Conservation (phyloP, 2,888 invertebrate genomes). For the Eristalinus sepulchralis region DNA sequence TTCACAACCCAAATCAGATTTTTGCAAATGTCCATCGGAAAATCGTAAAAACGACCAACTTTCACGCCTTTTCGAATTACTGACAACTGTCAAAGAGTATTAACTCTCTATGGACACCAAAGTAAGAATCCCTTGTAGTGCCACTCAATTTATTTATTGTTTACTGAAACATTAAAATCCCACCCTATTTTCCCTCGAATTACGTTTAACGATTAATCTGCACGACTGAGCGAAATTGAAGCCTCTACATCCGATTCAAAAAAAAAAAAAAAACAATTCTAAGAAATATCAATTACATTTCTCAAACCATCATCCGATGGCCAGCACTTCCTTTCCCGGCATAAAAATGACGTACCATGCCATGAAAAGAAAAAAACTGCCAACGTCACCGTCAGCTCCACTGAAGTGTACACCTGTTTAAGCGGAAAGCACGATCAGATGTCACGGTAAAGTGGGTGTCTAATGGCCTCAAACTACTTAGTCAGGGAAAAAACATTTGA, state of each 20-base stretch:
- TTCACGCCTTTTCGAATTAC: too few relatives aligned
- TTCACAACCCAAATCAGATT: too few relatives aligned
- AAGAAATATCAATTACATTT: neutral
- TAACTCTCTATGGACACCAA: too few relatives aligned
- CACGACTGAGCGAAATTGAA: neutral
- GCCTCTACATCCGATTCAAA: neutral
- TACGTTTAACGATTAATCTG: neutral
- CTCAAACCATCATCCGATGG: neutral
- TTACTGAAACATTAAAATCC: neutral
- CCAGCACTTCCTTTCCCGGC: neutral
- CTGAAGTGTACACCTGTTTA: conserved; percentile 3
- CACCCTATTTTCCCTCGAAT: neutral
- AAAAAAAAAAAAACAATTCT: conserved; percentile 1
- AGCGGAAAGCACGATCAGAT: conserved; percentile 35
- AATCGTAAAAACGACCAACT: too few relatives aligned
- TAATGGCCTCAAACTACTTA: conserved; percentile 7
- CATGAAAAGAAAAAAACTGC: neutral
- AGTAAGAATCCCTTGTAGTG: too few relatives aligned
- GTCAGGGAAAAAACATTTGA: conserved; percentile 17
- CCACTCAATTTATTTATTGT: neutral
- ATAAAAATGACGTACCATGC: neutral
- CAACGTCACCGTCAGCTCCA: neutral
- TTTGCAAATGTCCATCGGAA: too few relatives aligned
- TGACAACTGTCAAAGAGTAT: too few relatives aligned
- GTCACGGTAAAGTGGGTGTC: conserved; percentile 30